A percentile compares a stretch with the other conserved stretches of the same genome.
Evolutionary conservation across 2,113 vertebrate species (phyloP).

Genomic region (Muntiacus reevesi): DNA sequence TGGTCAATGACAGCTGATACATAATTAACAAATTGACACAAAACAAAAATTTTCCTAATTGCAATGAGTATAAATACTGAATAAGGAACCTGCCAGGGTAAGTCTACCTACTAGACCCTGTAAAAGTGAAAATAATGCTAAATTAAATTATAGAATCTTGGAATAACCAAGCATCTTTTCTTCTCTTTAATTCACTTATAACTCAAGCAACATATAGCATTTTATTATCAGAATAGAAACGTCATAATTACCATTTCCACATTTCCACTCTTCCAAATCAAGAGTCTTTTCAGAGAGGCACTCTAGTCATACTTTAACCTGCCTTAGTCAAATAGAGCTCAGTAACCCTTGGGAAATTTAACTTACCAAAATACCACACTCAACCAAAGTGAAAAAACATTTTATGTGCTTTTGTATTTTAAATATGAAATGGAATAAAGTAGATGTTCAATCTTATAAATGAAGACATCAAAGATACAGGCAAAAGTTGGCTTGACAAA

Average conservation of each 20-base stretch:
- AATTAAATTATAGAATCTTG: neutral
- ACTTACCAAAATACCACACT: slow-evolving; percentile 44
- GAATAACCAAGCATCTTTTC: neutral
- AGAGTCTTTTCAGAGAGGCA: slow-evolving; percentile 4
- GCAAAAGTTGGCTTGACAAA: slow-evolving; percentile 6
- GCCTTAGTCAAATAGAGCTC: slow-evolving; percentile 7
- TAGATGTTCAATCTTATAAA: neutral
- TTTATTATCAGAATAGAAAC: neutral
- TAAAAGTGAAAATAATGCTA: neutral
- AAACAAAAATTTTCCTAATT: neutral
- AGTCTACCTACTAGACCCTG: neutral
- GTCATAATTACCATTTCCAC: neutral
- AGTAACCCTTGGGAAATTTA: slow-evolving; percentile 59
- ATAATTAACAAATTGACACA: neutral
- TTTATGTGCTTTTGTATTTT: neutral
- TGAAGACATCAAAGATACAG: neutral
- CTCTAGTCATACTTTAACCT: slow-evolving; percentile 43
- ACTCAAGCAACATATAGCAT: neutral
- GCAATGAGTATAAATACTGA: neutral
- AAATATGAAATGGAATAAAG: neutral
- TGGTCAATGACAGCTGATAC: neutral
- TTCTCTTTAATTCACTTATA: neutral
- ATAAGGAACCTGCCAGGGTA: neutral
- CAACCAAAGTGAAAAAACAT: neutral
- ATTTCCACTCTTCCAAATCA: neutral